Evolutionary conservation across 2,797 vertebrate genomes (phyloP).

Genomic region (Pyrocephalus nanus): DNA sequence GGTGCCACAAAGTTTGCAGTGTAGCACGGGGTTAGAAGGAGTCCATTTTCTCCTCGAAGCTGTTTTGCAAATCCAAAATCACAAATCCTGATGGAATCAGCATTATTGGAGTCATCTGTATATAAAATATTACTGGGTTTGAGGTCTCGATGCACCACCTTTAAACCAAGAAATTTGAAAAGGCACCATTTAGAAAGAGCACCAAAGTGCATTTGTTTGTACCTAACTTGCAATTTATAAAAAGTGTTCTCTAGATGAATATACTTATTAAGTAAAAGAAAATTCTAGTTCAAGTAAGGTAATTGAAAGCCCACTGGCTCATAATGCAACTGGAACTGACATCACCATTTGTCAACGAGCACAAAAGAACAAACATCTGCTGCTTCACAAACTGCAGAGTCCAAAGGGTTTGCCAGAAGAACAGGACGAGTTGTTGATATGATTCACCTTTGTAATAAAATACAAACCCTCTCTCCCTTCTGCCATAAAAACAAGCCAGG

Average conservation of each 20-base stretch:
- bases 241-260: not conserved
- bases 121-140: constrained; percentile 99
- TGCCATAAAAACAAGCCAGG: not conserved
- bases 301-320: not conserved
- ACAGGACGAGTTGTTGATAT: not conserved
- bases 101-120: constrained; percentile 93
- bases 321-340: not conserved
- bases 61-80: constrained; percentile 98
- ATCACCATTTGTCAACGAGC: not conserved
- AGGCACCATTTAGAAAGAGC: not conserved
- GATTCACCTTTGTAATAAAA: not conserved
- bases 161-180: constrained; percentile 7
- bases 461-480: not conserved
- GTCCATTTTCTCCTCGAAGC: constrained; percentile 91
- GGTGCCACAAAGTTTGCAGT: constrained; percentile 98
- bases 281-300: not conserved
- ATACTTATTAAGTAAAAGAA: not conserved
- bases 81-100: constrained; percentile 96
- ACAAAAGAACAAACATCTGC: not conserved
- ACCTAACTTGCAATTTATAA: not conserved
- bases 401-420: not conserved
- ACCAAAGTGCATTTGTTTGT: not conserved
- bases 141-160: constrained; percentile 98
- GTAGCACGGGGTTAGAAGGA: constrained; percentile 96
- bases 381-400: not conserved